A percentile compares a stretch with the other conserved stretches of the same genome.
Evolutionary conservation across 2,888 invertebrate species (phyloP).

Genomic region (Oeneis ivallda): DNA sequence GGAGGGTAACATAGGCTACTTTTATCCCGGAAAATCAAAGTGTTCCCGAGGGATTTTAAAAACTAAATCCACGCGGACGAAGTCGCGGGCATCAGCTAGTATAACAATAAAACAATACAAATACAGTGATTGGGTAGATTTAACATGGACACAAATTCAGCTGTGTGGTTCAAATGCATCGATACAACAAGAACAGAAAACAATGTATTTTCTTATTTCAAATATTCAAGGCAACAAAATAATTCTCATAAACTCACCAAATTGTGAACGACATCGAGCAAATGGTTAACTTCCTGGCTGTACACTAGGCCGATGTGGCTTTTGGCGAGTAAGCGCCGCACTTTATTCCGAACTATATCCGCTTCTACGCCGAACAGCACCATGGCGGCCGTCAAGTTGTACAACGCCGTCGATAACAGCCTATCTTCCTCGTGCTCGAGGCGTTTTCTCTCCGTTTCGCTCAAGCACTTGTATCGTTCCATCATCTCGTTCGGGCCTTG

Average conservation of each 20-base stretch:
- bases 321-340: constrained; percentile 95
- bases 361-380: constrained; percentile 95
- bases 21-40: too few relatives aligned
- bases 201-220: too few relatives aligned
- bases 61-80: too few relatives aligned
- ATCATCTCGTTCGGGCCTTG: constrained; percentile 99
- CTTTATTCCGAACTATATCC: constrained; percentile 91
- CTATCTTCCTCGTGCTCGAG: constrained; percentile 99
- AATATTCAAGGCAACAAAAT: too few relatives aligned
- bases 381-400: constrained; percentile 97
- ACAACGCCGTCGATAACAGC: constrained; percentile 95
- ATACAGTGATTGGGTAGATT: too few relatives aligned
- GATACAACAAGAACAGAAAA: too few relatives aligned
- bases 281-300: constrained; percentile 98
- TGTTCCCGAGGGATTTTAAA: too few relatives aligned
- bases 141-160: too few relatives aligned
- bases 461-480: constrained; percentile 96
- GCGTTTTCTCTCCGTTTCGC: constrained; percentile 95
- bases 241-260: constrained; percentile 83
- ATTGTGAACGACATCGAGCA: constrained; percentile 96
- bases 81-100: too few relatives aligned
- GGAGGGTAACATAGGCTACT: too few relatives aligned
- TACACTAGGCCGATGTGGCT: constrained; percentile 99
- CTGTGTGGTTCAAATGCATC: too few relatives aligned
- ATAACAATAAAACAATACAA: too few relatives aligned